These are phyloP conservation scores for Hoplias malabaricus DNA, from an alignment of 2,113 vertebrate genomes.

Conservation along the genomic window DNA sequence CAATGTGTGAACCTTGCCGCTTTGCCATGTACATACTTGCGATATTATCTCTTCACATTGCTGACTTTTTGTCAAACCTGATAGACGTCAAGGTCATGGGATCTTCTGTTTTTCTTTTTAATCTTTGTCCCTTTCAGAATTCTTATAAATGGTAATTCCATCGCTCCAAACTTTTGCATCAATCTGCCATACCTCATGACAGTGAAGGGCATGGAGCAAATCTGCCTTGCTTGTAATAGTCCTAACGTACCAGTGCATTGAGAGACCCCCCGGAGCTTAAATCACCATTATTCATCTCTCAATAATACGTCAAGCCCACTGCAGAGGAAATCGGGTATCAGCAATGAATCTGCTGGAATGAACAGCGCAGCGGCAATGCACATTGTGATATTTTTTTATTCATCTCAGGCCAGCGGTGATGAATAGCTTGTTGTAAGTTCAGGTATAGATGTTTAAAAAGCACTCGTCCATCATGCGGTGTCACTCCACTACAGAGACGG, in stretches of 20 bases:
- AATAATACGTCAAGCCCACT: neutral
- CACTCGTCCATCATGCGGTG: constrained; percentile 56
- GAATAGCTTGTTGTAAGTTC: constrained; percentile 41
- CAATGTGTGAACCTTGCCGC: no score
- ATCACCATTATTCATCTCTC: constrained; percentile 17
- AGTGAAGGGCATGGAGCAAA: neutral
- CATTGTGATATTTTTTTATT: constrained; percentile 39
- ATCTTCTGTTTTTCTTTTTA: neutral
- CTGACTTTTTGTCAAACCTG: neutral
- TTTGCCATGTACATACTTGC: no score
- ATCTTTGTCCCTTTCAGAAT: neutral
- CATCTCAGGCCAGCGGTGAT: constrained; percentile 53
- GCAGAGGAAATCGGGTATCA: neutral
- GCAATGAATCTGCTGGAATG: constrained; percentile 16
- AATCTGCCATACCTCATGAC: neutral
- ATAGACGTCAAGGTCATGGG: no score
- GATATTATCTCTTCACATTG: neutral
- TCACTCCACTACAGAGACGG: constrained; percentile 32
- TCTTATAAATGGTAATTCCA: neutral
- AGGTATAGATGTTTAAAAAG: constrained; percentile 50
- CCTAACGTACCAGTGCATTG: neutral
- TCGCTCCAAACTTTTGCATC: no score
- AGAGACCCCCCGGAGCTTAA: neutral
- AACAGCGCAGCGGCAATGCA: constrained; percentile 20
- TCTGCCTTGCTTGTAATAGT: neutral